phyloP scores from a whole-genome alignment of 1,140 invertebrate species.

The Drosophila rufa region DNA sequence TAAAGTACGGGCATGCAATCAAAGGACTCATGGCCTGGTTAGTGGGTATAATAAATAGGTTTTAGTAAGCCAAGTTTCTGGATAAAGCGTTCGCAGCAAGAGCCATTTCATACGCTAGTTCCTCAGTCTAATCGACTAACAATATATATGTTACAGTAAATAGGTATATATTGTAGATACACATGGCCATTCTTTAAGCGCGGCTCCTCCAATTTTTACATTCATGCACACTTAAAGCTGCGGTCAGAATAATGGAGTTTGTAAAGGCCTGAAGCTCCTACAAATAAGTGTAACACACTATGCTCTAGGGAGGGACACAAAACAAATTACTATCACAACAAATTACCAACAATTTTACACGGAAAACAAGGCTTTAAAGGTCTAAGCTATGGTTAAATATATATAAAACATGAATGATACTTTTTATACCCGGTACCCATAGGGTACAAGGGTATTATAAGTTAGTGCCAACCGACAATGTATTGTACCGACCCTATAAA shows the following conservation, averaged over 20 bases:
- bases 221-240: conserved; percentile 15
- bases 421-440: no score
- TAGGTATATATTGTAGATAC: conserved; percentile 53
- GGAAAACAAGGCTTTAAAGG: background rate
- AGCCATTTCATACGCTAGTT: conserved; percentile 42
- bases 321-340: no score
- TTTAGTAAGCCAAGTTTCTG: conserved; percentile 40
- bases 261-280: background rate
- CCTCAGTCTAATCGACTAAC: conserved; percentile 60
- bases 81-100: conserved; percentile 35
- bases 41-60: conserved; percentile 43
- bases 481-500: no score
- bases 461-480: no score
- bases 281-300: no score
- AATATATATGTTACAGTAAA: conserved; percentile 60
- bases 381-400: background rate
- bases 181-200: conserved; percentile 37
- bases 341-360: background rate
- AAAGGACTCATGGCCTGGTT: conserved; percentile 42
- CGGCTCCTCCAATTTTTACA: conserved; percentile 37
- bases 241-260: conserved; percentile 12
- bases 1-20: conserved; percentile 28
- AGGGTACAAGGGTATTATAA: no score
- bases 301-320: no score
- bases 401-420: no score